Evolutionary conservation across 2,113 vertebrate species (phyloP).

Genomic region (Tachysurus vachellii): DNA sequence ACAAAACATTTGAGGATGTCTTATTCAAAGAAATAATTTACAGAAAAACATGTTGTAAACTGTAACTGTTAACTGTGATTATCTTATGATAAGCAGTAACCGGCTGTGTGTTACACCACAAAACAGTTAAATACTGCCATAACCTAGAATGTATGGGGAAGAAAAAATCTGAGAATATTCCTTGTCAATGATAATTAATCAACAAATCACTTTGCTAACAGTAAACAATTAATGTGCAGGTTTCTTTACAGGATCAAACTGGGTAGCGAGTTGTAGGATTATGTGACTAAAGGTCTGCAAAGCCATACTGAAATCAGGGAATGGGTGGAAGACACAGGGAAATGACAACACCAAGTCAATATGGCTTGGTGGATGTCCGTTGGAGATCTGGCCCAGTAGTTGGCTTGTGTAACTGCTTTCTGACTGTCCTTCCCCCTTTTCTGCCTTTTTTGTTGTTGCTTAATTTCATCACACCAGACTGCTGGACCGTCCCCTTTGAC

Average conservation of each 20-base stretch:
- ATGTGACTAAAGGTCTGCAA: not conserved
- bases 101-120: not conserved
- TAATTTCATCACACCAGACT: slow-evolving; percentile 6
- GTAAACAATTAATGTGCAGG: not conserved
- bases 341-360: not conserved
- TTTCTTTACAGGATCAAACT: not conserved
- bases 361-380: not conserved
- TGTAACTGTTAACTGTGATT: not conserved
- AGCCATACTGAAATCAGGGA: not conserved
- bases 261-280: not conserved
- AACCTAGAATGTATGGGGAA: not conserved
- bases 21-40: not conserved
- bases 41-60: not conserved
- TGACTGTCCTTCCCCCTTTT: not conserved
- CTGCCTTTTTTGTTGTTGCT: not conserved
- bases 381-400: not conserved
- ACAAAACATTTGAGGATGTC: not conserved
- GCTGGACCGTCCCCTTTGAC: not conserved
- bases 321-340: not conserved
- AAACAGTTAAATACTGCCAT: too few relatives aligned
- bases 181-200: not conserved
- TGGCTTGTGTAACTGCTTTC: not conserved
- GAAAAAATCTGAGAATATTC: not conserved
- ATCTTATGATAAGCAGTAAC: not conserved
- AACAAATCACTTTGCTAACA: not conserved